Percentiles rank a stretch among this genome's conserved stretches.
Conservation (phyloP, 2,113 vertebrate genomes). For the Papio anubis region DNA sequence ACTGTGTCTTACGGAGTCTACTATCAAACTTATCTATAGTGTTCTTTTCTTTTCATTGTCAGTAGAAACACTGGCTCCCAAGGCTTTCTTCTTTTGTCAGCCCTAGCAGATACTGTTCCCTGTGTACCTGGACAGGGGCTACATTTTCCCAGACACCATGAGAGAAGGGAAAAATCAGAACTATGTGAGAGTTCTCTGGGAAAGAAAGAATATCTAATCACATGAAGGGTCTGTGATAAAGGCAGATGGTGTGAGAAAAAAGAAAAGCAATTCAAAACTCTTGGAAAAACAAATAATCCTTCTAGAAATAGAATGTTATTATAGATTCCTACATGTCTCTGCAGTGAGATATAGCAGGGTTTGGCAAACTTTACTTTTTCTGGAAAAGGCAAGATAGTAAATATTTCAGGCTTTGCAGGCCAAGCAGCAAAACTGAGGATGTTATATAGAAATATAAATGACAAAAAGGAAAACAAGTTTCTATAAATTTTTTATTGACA, state of each 20-base stretch:
- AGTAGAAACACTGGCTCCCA: not conserved
- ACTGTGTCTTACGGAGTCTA: not conserved
- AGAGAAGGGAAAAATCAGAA: not conserved
- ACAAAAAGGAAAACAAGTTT: not conserved
- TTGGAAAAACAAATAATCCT: not conserved
- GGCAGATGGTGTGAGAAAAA: not conserved
- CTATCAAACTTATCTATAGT: not conserved
- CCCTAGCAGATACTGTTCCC: too few relatives aligned
- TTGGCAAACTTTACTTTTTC: not conserved
- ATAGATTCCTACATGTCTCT: not conserved
- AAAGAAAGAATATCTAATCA: not conserved
- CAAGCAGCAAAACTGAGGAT: not conserved
- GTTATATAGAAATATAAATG: not conserved
- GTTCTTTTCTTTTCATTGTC: not conserved
- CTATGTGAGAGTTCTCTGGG: not conserved
- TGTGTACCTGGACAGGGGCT: not conserved
- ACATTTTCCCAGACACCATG: not conserved
- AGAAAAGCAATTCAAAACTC: not conserved
- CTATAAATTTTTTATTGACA: not conserved
- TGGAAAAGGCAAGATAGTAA: not conserved
- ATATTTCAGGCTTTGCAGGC: not conserved
- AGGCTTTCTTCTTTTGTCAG: not conserved
- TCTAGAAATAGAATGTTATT: not conserved
- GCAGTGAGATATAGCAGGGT: not conserved
- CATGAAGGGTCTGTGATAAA: not conserved